phyloP scores from a whole-genome alignment of 2,888 invertebrate genomes.

The Agrilus cyanescens region DNA sequence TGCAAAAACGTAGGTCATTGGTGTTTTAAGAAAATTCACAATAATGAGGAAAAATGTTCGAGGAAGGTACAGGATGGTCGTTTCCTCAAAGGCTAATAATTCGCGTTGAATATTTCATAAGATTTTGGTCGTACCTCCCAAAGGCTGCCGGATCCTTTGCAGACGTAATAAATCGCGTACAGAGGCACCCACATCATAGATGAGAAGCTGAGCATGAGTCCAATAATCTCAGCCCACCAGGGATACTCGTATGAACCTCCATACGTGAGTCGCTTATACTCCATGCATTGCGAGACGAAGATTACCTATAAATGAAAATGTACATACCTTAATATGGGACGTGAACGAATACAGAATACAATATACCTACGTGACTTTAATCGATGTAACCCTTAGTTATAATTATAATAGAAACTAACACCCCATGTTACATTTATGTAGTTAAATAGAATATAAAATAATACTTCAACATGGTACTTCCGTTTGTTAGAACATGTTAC shows the following conservation, averaged over 20 bases:
- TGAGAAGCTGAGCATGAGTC: slow-evolving; percentile 46
- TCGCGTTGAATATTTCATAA: no score
- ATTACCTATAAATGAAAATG: slow-evolving; percentile 39
- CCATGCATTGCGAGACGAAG: slow-evolving; percentile 47
- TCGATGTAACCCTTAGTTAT: neutral
- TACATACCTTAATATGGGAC: neutral
- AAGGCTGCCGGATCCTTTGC: slow-evolving; percentile 39
- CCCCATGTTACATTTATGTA: no score
- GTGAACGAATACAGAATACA: no score
- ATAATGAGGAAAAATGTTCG: no score
- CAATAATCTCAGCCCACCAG: slow-evolving; percentile 47
- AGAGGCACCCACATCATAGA: slow-evolving; percentile 56
- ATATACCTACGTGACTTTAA: neutral
- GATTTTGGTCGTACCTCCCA: slow-evolving; percentile 35
- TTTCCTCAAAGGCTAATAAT: no score
- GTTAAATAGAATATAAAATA: no score
- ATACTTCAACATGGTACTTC: no score
- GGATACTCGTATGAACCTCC: slow-evolving; percentile 46
- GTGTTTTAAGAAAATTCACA: no score
- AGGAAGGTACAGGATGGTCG: no score
- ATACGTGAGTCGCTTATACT: slow-evolving; percentile 46
- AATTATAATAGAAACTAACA: neutral
- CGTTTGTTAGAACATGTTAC: no score
- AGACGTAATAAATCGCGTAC: slow-evolving; percentile 48
- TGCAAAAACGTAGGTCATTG: no score